Evolutionary conservation across 2,888 invertebrate species (phyloP), one percentile per base, ranked within the genome.

Genomic region (Hybos culiciformis): DNA sequence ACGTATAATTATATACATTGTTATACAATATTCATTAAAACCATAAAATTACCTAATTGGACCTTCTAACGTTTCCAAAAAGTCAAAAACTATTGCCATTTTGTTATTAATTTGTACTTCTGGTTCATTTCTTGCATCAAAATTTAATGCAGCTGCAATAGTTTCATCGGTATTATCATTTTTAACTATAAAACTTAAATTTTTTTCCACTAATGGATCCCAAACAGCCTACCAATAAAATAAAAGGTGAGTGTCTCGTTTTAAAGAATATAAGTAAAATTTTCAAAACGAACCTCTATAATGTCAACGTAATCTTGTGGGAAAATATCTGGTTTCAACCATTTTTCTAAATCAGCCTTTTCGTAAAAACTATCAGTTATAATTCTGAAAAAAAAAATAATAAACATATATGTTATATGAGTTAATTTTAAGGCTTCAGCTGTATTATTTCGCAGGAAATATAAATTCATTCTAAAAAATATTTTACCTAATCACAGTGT

Each of bases 321-420:
- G 8, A 71, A 65, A 15, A 86, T 77, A 45, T 79, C 75, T 3
- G 81, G 78, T 48, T 77, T 75, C 14, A 87, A 60, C 74, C 82
- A 86, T 57, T 77, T 76, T 56, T 90, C 90, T 52, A 91, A 59
- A 58, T 90, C 88, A 0, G 87, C 88, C 64, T 88, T 90, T 55
- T 77, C 76, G 62, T 83, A 83, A 66, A 90, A 90, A 58, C 88
- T 88, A 5, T 80, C 76, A 1, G 83, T 80, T 47, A 90, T 80
- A 67, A 88, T 86, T 45, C 87, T 87, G 61, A 23, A 63, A 66
- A 38, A 11, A 19, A 34, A 34, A 23, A n/a, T 37, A 24, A 24
- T 4, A n/a, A 17, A 37, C 18, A 34, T 24, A 34, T 18, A 24
- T 23, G 20, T 12, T 20, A 18, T 3, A 21, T 21, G n/a, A n/a